Percentiles rank a stretch among this genome's conserved stretches.
Evolutionary conservation across 1,140 invertebrate genomes (phyloP).

Genomic region (Wasmannia auropunctata): DNA sequence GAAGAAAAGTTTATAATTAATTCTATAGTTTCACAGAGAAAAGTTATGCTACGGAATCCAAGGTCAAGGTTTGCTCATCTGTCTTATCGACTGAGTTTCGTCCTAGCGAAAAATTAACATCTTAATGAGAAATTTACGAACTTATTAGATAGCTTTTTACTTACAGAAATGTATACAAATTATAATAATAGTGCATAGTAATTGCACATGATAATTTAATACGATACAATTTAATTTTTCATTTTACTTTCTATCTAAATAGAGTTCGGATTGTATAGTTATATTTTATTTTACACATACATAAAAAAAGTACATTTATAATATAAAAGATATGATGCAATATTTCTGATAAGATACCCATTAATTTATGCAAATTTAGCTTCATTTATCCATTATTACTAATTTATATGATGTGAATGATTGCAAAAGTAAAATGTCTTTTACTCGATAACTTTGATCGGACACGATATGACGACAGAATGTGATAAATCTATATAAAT

Average conservation of each 20-base stretch:
- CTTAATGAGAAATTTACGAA: conserved; percentile 56
- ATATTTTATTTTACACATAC: neutral
- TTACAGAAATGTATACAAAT: conserved; percentile 23
- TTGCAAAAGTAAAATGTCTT: neutral
- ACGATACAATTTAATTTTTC: neutral
- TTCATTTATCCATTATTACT: neutral
- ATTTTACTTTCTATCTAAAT: neutral
- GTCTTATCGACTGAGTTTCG: conserved; percentile 69
- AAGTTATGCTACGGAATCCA: neutral
- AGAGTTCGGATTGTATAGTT: neutral
- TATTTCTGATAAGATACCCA: neutral
- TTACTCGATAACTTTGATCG: neutral
- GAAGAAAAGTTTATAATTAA: neutral
- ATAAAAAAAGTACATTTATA: neutral
- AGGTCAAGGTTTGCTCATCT: conserved; percentile 54
- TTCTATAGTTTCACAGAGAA: neutral
- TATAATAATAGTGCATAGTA: neutral
- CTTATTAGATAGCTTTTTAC: conserved; percentile 52
- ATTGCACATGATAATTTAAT: neutral
- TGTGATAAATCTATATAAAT: neutral
- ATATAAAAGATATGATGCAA: neutral
- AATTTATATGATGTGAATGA: neutral
- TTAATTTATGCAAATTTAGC: neutral
- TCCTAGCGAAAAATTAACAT: neutral
- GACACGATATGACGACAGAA: neutral